A percentile compares a stretch with the other conserved stretches of the same genome.
Conservation (phyloP, 2,113 vertebrate species). For the Melanotaenia duboulayi region DNA sequence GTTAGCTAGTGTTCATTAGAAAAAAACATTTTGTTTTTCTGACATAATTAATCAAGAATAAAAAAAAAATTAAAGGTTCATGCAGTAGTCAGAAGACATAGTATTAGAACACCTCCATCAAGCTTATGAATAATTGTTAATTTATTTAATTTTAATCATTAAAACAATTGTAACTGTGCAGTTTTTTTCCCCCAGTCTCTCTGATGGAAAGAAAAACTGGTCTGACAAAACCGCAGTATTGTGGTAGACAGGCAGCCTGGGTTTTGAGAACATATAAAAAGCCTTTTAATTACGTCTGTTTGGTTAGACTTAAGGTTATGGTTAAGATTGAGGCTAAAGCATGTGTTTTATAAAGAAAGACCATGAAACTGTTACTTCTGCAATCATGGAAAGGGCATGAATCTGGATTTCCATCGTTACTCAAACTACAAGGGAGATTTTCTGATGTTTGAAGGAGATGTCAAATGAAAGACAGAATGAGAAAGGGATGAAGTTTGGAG, state of each 20-base stretch:
- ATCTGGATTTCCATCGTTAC: constrained; percentile 16
- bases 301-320: constrained; percentile 71
- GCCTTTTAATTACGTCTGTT: constrained; percentile 76
- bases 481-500: constrained; percentile 25
- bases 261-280: constrained; percentile 73
- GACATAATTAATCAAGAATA: constrained; percentile 6
- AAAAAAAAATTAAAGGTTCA: constrained; percentile 16
- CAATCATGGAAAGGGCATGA: constrained; percentile 15
- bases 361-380: constrained; percentile 42
- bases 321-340: constrained; percentile 63
- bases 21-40: constrained; percentile 30
- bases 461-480: constrained; percentile 8
- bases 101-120: constrained; percentile 30
- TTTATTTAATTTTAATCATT: constrained; percentile 63
- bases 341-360: constrained; percentile 56
- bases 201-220: constrained; percentile 57
- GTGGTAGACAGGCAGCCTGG: constrained; percentile 63
- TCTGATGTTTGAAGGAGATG: neutral
- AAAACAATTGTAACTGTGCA: constrained; percentile 52
- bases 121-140: constrained; percentile 44
- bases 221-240: constrained; percentile 66
- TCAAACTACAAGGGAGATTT: constrained; percentile 3
- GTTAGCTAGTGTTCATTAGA: constrained; percentile 31
- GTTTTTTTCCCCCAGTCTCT: constrained; percentile 29
- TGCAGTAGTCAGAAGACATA: constrained; percentile 16